phyloP scores from a whole-genome alignment of 2,113 vertebrate species.

The Machaerirhynchus nigripectus region DNA sequence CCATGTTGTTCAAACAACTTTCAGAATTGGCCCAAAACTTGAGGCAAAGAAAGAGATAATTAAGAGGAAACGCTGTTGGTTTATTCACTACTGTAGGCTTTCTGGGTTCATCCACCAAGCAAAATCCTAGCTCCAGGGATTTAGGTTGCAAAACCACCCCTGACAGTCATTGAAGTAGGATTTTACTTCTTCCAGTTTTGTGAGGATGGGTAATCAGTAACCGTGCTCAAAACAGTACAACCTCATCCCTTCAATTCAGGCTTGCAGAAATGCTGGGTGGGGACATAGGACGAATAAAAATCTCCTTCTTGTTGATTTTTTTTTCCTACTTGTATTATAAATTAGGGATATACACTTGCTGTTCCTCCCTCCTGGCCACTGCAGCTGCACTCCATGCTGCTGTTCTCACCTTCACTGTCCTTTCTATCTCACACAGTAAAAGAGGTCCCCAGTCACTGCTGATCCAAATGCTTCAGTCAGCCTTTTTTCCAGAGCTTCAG shows the following conservation, averaged over 20 bases:
- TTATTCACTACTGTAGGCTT: neutral
- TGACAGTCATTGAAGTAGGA: neutral
- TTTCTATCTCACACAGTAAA: neutral
- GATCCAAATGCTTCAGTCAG: constrained; percentile 15
- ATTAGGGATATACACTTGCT: neutral
- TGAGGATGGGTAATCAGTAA: neutral
- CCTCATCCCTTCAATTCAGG: neutral
- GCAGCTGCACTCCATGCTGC: accelerated
- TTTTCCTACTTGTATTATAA: neutral
- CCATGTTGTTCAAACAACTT: neutral
- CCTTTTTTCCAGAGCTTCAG: neutral
- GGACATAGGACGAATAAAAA: neutral
- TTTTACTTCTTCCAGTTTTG: neutral
- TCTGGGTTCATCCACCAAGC: neutral
- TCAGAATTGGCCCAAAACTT: neutral
- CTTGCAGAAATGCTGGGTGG: neutral
- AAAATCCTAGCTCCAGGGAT: neutral
- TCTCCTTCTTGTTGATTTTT: neutral
- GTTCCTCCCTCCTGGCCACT: neutral
- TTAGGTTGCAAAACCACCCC: neutral
- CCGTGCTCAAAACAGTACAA: neutral
- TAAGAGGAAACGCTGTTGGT: neutral
- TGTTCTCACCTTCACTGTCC: constrained; percentile 3
- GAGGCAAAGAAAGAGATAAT: neutral
- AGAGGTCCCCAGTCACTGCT: neutral